phyloP scores from a whole-genome alignment of 2,888 invertebrate species.

The Xiphydria camelus region DNA sequence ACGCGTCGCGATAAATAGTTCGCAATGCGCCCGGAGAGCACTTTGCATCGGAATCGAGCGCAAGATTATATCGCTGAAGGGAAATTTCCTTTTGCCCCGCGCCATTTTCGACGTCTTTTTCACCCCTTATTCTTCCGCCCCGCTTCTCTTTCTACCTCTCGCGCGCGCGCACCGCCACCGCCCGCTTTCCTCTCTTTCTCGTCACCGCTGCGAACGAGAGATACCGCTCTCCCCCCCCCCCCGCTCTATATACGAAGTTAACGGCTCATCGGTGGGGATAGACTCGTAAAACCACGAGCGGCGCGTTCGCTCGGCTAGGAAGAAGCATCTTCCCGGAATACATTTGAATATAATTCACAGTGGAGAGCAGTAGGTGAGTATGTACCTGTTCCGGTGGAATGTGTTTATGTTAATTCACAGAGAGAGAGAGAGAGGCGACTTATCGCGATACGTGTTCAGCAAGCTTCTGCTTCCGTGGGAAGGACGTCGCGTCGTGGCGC shows the following conservation, averaged over 20 bases:
- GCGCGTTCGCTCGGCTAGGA: constrained; percentile 20
- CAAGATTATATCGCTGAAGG: constrained; percentile 13
- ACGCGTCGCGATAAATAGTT: not conserved
- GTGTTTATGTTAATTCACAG: constrained; percentile 36
- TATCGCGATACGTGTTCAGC: constrained; percentile 17
- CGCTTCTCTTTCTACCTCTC: constrained; percentile 1
- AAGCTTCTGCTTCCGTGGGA: no score
- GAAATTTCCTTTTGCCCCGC: constrained; percentile 20
- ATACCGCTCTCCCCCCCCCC: not conserved
- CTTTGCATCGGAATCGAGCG: no score
- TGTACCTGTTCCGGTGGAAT: constrained; percentile 21
- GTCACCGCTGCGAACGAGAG: not conserved
- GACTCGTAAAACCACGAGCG: constrained; percentile 35
- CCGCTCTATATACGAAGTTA: constrained; percentile 7
- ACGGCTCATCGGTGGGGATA: constrained; percentile 21
- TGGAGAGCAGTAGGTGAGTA: constrained; percentile 6
- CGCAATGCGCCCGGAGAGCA: no score
- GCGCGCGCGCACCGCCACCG: constrained; percentile 8
- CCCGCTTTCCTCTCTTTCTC: constrained; percentile 10
- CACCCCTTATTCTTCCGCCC: constrained; percentile 1
- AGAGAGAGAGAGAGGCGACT: no score
- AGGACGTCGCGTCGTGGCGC: no score
- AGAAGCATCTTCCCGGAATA: constrained; percentile 33
- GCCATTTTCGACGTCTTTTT: constrained; percentile 18
- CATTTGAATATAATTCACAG: constrained; percentile 40